Conservation (phyloP, 2,888 invertebrate genomes). For the Rhyacophila evoluta region DNA sequence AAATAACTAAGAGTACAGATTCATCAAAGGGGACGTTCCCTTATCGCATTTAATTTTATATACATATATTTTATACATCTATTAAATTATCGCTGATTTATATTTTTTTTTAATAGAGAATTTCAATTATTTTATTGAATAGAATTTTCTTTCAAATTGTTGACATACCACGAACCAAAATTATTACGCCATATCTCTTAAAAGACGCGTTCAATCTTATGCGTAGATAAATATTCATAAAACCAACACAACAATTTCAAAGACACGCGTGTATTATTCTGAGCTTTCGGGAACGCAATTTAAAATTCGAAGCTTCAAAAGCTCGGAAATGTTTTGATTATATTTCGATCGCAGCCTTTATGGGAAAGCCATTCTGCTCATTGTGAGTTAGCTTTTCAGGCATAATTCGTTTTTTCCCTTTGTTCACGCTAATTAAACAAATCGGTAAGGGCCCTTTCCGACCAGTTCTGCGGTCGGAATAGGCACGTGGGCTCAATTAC, state of each 20-base stretch:
- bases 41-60: no score
- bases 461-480: conserved; percentile 31
- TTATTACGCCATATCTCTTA: no score
- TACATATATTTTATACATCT: no score
- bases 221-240: neutral
- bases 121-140: no score
- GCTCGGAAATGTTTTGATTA: conserved; percentile 29
- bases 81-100: no score
- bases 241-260: neutral
- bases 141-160: no score
- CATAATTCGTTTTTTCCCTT: conserved; percentile 50
- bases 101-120: no score
- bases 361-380: conserved; percentile 28
- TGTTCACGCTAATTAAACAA: conserved; percentile 50
- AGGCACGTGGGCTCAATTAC: neutral
- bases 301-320: neutral
- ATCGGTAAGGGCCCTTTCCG: conserved; percentile 41
- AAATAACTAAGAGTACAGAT: no score
- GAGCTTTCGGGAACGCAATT: neutral
- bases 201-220: no score
- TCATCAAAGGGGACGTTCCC: no score
- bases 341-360: conserved; percentile 30
- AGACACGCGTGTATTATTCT: neutral
- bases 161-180: no score
- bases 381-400: conserved; percentile 37